Conservation (phyloP, 2,113 vertebrate genomes). For the Aptenodytes patagonicus region DNA sequence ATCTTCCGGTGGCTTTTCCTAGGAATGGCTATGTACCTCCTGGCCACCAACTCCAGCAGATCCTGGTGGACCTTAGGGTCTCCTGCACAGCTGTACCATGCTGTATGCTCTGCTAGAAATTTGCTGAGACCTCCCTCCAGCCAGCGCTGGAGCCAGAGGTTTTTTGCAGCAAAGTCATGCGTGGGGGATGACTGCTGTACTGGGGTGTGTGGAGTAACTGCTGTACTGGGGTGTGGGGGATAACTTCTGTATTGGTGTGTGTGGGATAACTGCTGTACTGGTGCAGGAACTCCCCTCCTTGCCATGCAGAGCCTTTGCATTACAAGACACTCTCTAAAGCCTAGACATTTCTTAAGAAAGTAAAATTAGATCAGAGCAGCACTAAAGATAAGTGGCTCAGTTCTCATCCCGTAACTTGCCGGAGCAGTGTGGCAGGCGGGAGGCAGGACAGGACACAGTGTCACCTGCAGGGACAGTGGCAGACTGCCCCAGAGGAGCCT, state of each 20-base stretch:
- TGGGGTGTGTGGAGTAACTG: background rate
- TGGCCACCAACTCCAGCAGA: background rate
- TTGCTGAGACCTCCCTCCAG: background rate
- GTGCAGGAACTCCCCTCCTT: background rate
- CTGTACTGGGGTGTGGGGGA: background rate
- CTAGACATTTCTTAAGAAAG: slow-evolving; percentile 1
- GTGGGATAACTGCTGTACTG: background rate
- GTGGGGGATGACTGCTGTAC: background rate
- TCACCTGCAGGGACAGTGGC: background rate
- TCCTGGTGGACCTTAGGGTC: background rate
- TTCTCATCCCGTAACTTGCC: background rate
- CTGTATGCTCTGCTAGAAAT: background rate
- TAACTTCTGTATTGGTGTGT: background rate
- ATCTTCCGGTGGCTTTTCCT: background rate
- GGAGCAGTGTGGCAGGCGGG: background rate
- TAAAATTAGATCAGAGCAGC: slow-evolving; percentile 20
- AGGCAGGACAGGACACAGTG: background rate
- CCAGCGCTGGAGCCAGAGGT: background rate
- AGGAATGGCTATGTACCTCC: background rate
- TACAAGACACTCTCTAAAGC: background rate
- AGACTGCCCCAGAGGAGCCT: background rate
- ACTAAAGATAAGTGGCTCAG: background rate
- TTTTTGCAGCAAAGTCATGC: background rate
- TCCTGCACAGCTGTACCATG: background rate
- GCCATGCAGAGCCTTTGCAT: background rate